A percentile compares a stretch with the other conserved stretches of the same genome.
Conservation (phyloP, 2,113 vertebrate genomes). For the Vimba vimba region DNA sequence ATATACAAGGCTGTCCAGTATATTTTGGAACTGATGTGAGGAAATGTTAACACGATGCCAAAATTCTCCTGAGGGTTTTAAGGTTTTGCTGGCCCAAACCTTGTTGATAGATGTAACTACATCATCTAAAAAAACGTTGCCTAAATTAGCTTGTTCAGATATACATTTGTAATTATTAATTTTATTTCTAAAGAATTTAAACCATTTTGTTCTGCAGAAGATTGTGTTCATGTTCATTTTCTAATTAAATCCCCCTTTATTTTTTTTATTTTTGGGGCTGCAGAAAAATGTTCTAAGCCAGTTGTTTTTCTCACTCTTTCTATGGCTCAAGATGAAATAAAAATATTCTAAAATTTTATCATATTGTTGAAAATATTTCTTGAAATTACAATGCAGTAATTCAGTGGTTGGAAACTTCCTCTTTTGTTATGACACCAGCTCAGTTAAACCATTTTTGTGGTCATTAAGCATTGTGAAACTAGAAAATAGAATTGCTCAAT, state of each 20-base stretch:
- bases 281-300: too few species aligned
- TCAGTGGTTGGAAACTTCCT: not conserved
- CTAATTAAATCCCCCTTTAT: not conserved
- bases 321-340: not conserved
- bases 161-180: too few species aligned
- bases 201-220: not conserved
- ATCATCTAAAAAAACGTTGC: too few species aligned
- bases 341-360: not conserved
- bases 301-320: not conserved
- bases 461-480: not conserved
- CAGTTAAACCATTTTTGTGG: not conserved
- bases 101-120: too few species aligned
- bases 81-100: too few species aligned
- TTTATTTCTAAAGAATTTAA: too few species aligned
- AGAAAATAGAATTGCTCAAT: not conserved
- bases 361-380: conserved; percentile 1
- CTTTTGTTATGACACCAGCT: not conserved
- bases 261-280: not conserved
- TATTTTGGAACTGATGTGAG: too few species aligned
- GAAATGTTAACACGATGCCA: too few species aligned
- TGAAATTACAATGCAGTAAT: not conserved
- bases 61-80: too few species aligned
- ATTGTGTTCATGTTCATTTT: not conserved
- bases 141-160: too few species aligned
- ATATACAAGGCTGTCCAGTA: too few species aligned